Evolutionary conservation across 92 coral and sea anemone species (phyloP), one percentile per base, ranked within the genome.

Genomic region (Zoanthus gigantus): DNA sequence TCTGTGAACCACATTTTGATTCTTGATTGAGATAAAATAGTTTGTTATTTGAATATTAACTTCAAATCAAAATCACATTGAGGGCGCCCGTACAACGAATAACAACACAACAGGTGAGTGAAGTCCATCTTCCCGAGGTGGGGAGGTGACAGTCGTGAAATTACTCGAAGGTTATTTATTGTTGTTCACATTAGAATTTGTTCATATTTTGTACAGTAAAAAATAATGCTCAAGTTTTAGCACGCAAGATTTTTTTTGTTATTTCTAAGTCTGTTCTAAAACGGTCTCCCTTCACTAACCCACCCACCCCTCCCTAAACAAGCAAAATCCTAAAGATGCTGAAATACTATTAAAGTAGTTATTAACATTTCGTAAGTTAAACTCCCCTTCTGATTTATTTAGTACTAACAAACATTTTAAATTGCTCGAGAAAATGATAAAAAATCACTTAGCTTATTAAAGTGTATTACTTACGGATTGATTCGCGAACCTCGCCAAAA

Each of bases 51-150:
- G 69, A 63, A 63, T 63, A 63, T 63, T 9, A 63, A 17, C 29
- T 23, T 2, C 69, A 63, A 63, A 63, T 63, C 29, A 18, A 63
- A 23, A 17, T 63, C 69, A 63, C n/a, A 63, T 63, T 63, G 69
- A 63, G 69, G 69, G 69, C 69, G 69, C 69, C 69, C 69, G 69
- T 63, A 17, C 69, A 63, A 63, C 69, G 29, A 63, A 58, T 63
- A n/a, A 60, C 67, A 14, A n/a, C 67, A 56, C 61, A 56, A 52
- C 3, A 14, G 3, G 28, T 6, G 18, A 60, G 23, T 60, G 18
- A 60, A 63, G 29, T 7, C 1, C 15, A 14, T 18, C n/a, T 18
- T 17, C 69, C 32, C 9, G 31, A 23, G 69, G 8, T 7, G 69
- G 69, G 66, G 23, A 11, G 66, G 66, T 15, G 17, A 17, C 2